Conservation (phyloP, 2,888 invertebrate genomes). For the Stenodema calcarata region DNA sequence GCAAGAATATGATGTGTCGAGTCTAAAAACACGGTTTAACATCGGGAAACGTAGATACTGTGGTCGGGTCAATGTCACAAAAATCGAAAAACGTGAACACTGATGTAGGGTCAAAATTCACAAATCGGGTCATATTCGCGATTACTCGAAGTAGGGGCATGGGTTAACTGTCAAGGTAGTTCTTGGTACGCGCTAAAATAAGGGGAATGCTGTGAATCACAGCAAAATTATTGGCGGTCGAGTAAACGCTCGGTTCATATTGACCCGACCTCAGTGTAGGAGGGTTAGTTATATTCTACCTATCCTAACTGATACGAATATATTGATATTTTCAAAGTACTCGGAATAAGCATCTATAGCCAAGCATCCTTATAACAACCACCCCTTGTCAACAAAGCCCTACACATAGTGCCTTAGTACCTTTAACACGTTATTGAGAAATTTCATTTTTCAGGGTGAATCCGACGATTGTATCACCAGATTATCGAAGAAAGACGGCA, state of each 20-base stretch:
- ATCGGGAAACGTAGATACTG: no score
- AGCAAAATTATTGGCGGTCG: no score
- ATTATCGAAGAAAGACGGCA: constrained; percentile 91
- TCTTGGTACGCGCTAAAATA: not conserved
- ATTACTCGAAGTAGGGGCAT: not conserved
- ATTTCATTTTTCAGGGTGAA: constrained; percentile 74
- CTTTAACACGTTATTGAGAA: no score
- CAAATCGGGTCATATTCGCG: not conserved
- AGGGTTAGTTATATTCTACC: no score
- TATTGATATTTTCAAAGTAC: no score
- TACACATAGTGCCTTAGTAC: no score
- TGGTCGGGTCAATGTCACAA: no score
- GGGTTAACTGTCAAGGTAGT: not conserved
- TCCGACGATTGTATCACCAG: constrained; percentile 96
- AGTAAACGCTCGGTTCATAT: no score
- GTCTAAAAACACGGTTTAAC: not conserved
- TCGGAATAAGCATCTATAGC: no score
- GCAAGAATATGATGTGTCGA: not conserved
- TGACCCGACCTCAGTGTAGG: not conserved
- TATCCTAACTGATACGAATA: no score
- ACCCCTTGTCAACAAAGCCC: no score
- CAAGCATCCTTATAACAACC: no score
- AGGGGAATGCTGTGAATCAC: not conserved
- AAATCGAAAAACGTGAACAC: not conserved
- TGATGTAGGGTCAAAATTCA: not conserved